These are phyloP conservation scores for Paramisgurnus dabryanus DNA, from an alignment of 2,113 vertebrate genomes.

Conservation along the genomic window DNA sequence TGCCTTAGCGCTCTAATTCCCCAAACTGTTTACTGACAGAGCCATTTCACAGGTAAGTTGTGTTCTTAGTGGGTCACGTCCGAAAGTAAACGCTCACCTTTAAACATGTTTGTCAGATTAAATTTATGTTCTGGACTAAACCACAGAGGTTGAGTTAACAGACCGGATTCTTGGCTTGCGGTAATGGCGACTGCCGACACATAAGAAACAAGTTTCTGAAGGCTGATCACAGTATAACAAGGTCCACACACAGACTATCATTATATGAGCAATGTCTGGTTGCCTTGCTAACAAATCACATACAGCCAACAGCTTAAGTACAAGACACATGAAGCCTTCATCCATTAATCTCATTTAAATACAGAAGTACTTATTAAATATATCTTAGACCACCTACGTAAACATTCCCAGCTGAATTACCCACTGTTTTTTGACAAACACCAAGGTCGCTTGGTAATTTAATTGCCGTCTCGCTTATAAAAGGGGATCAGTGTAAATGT, in stretches of 20 bases:
- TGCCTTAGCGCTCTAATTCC: neutral
- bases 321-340: neutral
- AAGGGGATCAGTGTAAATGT: too few relatives aligned
- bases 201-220: neutral
- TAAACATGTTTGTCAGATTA: neutral
- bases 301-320: neutral
- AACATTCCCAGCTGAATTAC: too few relatives aligned
- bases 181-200: neutral
- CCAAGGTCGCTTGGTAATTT: too few relatives aligned
- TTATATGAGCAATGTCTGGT: neutral
- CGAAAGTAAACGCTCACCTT: neutral
- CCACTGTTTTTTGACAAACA: too few relatives aligned
- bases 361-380: too few relatives aligned
- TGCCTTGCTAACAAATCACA: neutral
- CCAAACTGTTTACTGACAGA: conserved; percentile 21
- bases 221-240: neutral
- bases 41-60: conserved; percentile 25
- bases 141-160: neutral
- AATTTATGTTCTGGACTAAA: neutral
- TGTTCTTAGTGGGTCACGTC: conserved; percentile 3
- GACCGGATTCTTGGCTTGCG: neutral
- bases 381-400: too few relatives aligned
- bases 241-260: neutral
- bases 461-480: too few relatives aligned
- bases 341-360: too few relatives aligned